Percentiles rank a stretch among this genome's conserved stretches.
phyloP scores from a whole-genome alignment of 2,113 vertebrate species.

The Puma concolor region DNA sequence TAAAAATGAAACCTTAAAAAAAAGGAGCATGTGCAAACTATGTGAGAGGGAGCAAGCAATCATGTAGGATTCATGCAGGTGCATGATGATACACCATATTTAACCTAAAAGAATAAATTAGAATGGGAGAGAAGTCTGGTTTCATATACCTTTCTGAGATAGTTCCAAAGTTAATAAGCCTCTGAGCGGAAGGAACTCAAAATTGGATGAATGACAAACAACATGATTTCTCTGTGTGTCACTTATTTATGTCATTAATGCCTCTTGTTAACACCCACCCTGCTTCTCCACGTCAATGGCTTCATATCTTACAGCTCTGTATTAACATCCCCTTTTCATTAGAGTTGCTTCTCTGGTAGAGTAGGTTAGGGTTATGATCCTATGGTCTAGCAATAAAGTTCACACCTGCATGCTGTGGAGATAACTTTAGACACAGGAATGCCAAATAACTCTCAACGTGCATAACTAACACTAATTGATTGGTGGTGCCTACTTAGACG shows the following conservation, averaged over 20 bases:
- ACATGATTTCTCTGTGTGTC: neutral
- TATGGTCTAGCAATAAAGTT: neutral
- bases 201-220: neutral
- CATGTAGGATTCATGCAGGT: neutral
- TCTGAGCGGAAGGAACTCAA: neutral
- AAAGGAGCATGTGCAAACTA: neutral
- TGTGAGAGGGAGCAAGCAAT: neutral
- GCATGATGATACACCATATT: neutral
- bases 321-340: neutral
- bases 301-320: neutral
- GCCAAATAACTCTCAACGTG: neutral
- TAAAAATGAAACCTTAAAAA: too few species aligned
- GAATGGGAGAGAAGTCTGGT: neutral
- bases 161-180: neutral
- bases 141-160: neutral
- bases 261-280: neutral
- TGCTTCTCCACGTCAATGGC: neutral
- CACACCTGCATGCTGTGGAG: neutral
- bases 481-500: neutral
- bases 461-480: neutral
- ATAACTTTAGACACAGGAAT: neutral
- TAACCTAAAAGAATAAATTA: neutral
- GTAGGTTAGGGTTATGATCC: neutral
- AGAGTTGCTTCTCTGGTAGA: neutral
- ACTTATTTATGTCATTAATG: neutral